Base-by-base conservation (phyloP, 1,140 invertebrate genomes). In the Scaptodrosophila lebanonensis region DNA sequence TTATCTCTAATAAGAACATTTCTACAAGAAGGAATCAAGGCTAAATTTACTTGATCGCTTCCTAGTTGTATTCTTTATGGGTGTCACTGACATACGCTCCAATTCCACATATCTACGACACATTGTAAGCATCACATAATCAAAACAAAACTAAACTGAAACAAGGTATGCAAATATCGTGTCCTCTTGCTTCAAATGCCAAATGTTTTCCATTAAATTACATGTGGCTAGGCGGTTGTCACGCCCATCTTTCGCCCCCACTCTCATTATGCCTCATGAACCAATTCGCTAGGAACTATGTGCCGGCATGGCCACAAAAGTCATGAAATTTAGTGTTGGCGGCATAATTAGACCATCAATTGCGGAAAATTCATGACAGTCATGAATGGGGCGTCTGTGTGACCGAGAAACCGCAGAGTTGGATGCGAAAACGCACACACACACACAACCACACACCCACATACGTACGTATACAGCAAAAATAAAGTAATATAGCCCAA, bases 261-360 rank as follows among this genome's bases (percentile, higher is more conserved):
- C 18, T 16, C 17, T 11, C 35, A 20, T 12, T 8, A 6, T 22
- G 15, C 33, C 12, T 39, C 32, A 33, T 18, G 44, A n/a, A n/a
- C n/a, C n/a, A n/a, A n/a, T 11, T 50, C 39, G 18, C 30, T 56
- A 44, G 50, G 43, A 25, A n/a, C 12, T 49, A 49, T 30, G 48
- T 69, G 53, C 33, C 54, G 51, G 48, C 44, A 56, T 56, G 52
- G 62, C 75, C 71, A 66, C 68, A 66, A 64, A 58, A 83, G 68
- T 83, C 72, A 77, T 83, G 72, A 77, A 83, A 83, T 83, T 79
- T 83, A 72, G 64, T 71, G 82, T 84, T 84, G 82, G 75, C 68
- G 82, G 82, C 75, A 84, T 84, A 84, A 84, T 84, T 84, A 84
- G 82, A 84, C 82, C 82, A 84, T 84, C 82, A 84, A 84, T 84